These are phyloP conservation scores for Lucifuga dentata DNA, from an alignment of 2,113 vertebrate species.

Conservation along the genomic window DNA sequence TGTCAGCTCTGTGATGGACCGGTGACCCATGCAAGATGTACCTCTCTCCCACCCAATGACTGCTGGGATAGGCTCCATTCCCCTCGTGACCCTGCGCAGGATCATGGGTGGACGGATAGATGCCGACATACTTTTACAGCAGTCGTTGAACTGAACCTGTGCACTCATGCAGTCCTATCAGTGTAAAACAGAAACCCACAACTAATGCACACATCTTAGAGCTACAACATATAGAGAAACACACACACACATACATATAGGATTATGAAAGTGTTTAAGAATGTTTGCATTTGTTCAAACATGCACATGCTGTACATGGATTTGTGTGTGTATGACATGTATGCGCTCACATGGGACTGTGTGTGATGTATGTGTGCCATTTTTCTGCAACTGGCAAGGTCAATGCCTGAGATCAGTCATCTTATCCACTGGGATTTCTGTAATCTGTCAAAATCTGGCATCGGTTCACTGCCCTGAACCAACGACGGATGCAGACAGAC, in stretches of 20 bases:
- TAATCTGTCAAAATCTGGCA: slow-evolving; percentile 55
- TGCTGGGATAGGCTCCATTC: no score
- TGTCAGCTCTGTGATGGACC: no score
- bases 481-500: slow-evolving; percentile 32
- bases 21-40: no score
- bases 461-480: slow-evolving; percentile 15
- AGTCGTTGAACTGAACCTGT: slow-evolving; percentile 5
- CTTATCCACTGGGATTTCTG: slow-evolving; percentile 25
- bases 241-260: neutral
- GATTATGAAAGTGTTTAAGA: neutral
- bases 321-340: neutral
- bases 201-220: slow-evolving; percentile 3
- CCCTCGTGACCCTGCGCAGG: no score
- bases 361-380: neutral
- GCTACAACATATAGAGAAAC: neutral
- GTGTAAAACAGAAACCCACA: slow-evolving; percentile 4
- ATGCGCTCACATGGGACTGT: neutral
- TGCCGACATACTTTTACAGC: no score
- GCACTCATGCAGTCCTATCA: slow-evolving; percentile 2
- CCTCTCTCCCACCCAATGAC: no score
- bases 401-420: slow-evolving; percentile 47
- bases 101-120: no score
- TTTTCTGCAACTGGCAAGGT: slow-evolving; percentile 49
- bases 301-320: neutral
- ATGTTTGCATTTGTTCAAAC: slow-evolving; percentile 3